A percentile compares a stretch with the other conserved stretches of the same genome.
Conservation (phyloP, 2,888 invertebrate genomes). For the Cancer borealis region DNA sequence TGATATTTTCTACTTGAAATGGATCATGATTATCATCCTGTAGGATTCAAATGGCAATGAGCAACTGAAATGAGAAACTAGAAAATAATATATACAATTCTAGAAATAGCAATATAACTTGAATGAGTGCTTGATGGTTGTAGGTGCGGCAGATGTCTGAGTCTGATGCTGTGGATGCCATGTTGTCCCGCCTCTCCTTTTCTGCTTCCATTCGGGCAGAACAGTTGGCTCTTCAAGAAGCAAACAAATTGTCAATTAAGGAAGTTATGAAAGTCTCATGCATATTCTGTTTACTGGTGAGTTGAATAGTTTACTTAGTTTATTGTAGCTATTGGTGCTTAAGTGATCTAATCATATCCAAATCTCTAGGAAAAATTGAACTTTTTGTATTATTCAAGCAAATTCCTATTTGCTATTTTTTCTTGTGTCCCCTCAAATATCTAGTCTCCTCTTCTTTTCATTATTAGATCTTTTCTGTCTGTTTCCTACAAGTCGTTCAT, state of each 20-base stretch:
- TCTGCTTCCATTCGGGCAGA: slow-evolving; percentile 92
- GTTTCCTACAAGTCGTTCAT: too few species aligned
- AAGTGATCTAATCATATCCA: neutral
- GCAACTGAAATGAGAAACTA: neutral
- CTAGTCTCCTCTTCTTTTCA: too few species aligned
- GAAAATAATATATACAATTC: neutral
- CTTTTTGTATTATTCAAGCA: too few species aligned
- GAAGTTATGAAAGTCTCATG: slow-evolving; percentile 91
- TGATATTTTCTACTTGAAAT: too few species aligned
- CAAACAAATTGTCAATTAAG: slow-evolving; percentile 87
- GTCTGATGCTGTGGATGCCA: slow-evolving; percentile 93
- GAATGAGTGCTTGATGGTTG: slow-evolving; percentile 1
- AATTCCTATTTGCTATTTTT: too few species aligned
- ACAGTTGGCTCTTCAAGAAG: slow-evolving; percentile 87
- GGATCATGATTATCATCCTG: neutral
- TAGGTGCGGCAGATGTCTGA: slow-evolving; percentile 93
- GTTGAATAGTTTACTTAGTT: slow-evolving; percentile 78
- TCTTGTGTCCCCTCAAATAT: too few species aligned
- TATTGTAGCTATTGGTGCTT: neutral
- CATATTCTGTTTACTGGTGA: slow-evolving; percentile 91
- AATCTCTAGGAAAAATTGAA: neutral
- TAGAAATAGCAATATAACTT: neutral
- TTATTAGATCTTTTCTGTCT: too few species aligned
- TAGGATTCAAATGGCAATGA: neutral
- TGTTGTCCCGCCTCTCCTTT: slow-evolving; percentile 95